These are phyloP conservation scores for Sternarchorhynchus goeldii DNA, from an alignment of 2,797 vertebrate species.

Conservation along the genomic window DNA sequence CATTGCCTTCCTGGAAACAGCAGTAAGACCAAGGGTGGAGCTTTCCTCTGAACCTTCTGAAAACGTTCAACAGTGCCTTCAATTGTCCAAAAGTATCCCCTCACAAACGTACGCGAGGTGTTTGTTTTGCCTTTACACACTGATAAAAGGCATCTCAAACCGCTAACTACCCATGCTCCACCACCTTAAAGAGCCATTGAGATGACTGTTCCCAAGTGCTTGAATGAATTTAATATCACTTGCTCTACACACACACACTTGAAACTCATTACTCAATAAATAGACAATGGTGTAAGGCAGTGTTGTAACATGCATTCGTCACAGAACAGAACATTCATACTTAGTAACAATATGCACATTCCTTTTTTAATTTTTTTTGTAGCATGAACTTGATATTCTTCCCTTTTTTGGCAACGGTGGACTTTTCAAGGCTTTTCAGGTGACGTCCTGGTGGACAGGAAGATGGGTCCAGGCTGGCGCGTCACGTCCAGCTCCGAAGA, in stretches of 20 bases:
- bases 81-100: slow-evolving; percentile 28
- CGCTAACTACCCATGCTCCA: slow-evolving; percentile 19
- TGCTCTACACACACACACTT: slow-evolving; percentile 66
- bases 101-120: background rate
- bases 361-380: slow-evolving; percentile 70
- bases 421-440: slow-evolving; percentile 91
- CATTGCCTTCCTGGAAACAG: slow-evolving; percentile 39
- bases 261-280: slow-evolving; percentile 86
- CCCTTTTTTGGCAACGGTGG: slow-evolving; percentile 56
- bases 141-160: background rate
- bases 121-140: slow-evolving; percentile 9
- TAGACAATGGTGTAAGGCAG: slow-evolving; percentile 94
- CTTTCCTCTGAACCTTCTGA: slow-evolving; percentile 18
- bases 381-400: slow-evolving; percentile 32
- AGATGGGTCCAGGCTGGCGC: slow-evolving; percentile 68
- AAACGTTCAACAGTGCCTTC: slow-evolving; percentile 30
- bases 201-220: slow-evolving; percentile 56
- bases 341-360: slow-evolving; percentile 85
- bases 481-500: slow-evolving; percentile 54
- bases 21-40: slow-evolving; percentile 24
- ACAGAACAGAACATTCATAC: slow-evolving; percentile 73
- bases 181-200: slow-evolving; percentile 42
- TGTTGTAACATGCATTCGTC: slow-evolving; percentile 86
- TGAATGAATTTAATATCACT: slow-evolving; percentile 53
- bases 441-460: slow-evolving; percentile 83